Base-by-base conservation (phyloP, 2,797 vertebrate genomes). In the Eulemur coronatus region DNA sequence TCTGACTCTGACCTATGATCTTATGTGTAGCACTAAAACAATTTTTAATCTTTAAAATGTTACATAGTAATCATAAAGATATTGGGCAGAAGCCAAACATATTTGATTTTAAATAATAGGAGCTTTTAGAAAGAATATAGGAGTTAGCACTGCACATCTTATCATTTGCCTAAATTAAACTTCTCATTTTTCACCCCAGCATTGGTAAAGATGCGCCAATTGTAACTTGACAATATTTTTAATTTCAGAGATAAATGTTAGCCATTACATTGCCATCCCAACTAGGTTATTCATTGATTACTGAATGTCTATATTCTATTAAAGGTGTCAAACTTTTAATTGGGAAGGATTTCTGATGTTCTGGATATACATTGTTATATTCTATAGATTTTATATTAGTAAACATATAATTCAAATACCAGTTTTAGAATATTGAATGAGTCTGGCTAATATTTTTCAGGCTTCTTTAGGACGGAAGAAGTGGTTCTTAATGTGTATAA, bases 41-140 rank as follows among this genome's bases (percentile, higher is more conserved):
- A 84, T 81, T 95, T 89, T 94, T 57, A 41, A 61, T 84, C 65
- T 93, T 88, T 89, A 73, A 94, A 88, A 76, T 65, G 18, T 22
- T 38, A 4, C 2, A 2, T 48, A 79, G 59, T 76, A 84, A 63
- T 48, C 22, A 35, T 48, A 24, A 85, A 79, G 7, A 57, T n/a
- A 65, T 10, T 82, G 5, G 87, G 1, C 6, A 78, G 17, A 84
- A 92, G 35, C 12, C 33, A 87, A 91, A 78, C 55, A 75, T 1
- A 6, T 10, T 38, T 90, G 61, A 57, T 11, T 84, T 70, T 90
- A 85, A 63, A 57, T 46, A 84, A 35, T 12, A 28, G 10, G 17
- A 87, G 43, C 2, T 30, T 52, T 70, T 43, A 35, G 11, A 70
- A 85, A 57, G 61, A 76, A 57, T 13, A 57, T 2, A 89, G 26